These are phyloP conservation scores for Cetoscarus ocellatus DNA, from an alignment of 2,797 vertebrate species.

Conservation along the genomic window DNA sequence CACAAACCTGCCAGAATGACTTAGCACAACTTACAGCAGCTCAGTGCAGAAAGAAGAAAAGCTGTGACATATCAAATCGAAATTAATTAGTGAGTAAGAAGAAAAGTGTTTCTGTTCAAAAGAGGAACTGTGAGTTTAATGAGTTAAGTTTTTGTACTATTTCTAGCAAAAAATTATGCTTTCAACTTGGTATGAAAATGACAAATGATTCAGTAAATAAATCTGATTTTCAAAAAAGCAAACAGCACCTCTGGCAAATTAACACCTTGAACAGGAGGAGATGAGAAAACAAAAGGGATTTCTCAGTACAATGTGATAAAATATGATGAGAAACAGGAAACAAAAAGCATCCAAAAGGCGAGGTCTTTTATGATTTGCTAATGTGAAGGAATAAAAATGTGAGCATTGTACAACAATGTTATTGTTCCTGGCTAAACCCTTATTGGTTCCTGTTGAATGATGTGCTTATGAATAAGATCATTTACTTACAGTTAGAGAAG, in stretches of 20 bases:
- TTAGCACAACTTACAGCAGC: background rate
- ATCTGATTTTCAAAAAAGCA: background rate
- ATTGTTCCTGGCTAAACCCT: background rate
- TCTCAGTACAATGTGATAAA: background rate
- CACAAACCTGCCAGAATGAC: no score
- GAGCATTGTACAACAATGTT: no score
- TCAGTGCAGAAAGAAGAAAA: slow-evolving; percentile 1
- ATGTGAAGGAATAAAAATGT: no score
- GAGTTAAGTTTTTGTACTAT: background rate
- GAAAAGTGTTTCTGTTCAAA: background rate
- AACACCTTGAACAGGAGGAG: slow-evolving; percentile 2
- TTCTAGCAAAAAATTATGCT: background rate
- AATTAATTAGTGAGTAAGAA: background rate
- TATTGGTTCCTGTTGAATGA: no score
- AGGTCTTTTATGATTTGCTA: no score
- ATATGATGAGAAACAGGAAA: background rate
- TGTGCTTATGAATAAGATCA: no score
- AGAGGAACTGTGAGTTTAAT: background rate
- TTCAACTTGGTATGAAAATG: background rate
- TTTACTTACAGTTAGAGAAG: no score
- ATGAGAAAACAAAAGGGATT: background rate
- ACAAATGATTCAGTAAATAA: background rate
- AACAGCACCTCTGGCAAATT: background rate
- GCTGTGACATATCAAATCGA: background rate
- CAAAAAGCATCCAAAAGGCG: background rate